A percentile compares a stretch with the other conserved stretches of the same genome.
Evolutionary conservation across 2,113 vertebrate genomes (phyloP).

Genomic region (Nothoprocta pentlandii): DNA sequence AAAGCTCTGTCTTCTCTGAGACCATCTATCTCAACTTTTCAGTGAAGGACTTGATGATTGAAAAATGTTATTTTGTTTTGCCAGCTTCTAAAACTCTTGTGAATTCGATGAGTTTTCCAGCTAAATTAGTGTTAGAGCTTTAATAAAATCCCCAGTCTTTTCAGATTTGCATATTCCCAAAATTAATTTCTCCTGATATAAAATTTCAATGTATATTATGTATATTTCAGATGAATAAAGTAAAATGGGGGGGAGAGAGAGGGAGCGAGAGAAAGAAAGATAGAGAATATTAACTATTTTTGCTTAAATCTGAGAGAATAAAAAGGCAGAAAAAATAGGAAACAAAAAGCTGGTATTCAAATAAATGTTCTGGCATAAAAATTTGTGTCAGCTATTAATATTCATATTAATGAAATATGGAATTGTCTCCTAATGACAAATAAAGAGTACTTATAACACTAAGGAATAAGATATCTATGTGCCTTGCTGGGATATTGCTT

Average conservation of each 20-base stretch:
- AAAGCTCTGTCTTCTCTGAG: not conserved
- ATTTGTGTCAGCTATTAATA: not conserved
- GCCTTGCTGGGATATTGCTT: slow-evolving; percentile 36
- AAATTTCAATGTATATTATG: not conserved
- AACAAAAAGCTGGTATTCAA: not conserved
- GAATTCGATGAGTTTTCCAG: not conserved
- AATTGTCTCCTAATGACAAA: slow-evolving; percentile 3
- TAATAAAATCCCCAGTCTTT: not conserved
- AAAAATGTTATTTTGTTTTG: not conserved
- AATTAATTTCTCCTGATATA: not conserved
- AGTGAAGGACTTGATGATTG: not conserved
- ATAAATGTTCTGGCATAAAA: not conserved
- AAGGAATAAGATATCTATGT: not conserved
- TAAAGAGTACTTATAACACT: slow-evolving; percentile 20
- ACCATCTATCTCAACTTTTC: not conserved
- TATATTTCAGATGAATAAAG: not conserved
- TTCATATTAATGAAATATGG: not conserved
- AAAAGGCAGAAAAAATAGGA: not conserved
- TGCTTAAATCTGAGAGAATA: not conserved
- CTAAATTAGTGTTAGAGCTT: not conserved
- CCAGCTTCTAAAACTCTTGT: not conserved
- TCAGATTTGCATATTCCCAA: not conserved
- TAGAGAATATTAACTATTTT: not conserved
- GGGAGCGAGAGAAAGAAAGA: no score
- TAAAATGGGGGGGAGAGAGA: not conserved